Evolutionary conservation across 2,888 invertebrate species (phyloP).

Genomic region (Sicus ferrugineus): DNA sequence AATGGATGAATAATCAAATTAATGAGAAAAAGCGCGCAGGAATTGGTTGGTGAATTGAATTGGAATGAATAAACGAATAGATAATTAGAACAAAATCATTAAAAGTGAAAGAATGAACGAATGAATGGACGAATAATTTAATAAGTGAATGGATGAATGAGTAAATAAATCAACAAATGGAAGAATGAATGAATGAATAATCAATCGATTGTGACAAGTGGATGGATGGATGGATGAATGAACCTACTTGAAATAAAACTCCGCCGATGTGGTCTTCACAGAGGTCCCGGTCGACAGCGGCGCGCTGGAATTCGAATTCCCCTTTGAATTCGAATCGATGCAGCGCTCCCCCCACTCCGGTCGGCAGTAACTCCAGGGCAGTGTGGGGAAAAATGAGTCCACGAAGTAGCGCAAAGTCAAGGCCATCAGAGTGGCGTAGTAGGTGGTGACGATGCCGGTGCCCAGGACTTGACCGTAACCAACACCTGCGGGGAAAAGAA

Average conservation of each 20-base stretch:
- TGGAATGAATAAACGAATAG: too few species aligned
- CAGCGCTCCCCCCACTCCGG: constrained; percentile 66
- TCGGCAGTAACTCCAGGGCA: constrained; percentile 73
- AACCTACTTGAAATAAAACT: constrained; percentile 64
- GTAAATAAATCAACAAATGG: not conserved
- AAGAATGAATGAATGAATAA: not conserved
- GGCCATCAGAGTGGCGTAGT: constrained; percentile 75
- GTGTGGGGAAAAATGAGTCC: constrained; percentile 68
- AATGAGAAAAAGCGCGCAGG: too few species aligned
- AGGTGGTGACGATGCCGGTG: constrained; percentile 69
- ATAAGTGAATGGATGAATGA: too few species aligned
- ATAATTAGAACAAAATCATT: too few species aligned
- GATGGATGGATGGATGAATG: not conserved
- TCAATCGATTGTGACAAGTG: not conserved
- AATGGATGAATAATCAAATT: too few species aligned
- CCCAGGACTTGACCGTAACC: constrained; percentile 69
- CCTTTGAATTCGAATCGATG: constrained; percentile 50
- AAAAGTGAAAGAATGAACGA: not conserved
- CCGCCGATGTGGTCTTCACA: constrained; percentile 59
- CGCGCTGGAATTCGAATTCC: not conserved
- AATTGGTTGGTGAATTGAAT: too few species aligned
- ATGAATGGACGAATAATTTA: too few species aligned
- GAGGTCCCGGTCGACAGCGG: constrained; percentile 25
- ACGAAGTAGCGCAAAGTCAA: constrained; percentile 71
- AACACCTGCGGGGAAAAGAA: constrained; percentile 63